A percentile compares a stretch with the other conserved stretches of the same genome.
phyloP scores from a whole-genome alignment of 2,113 vertebrate species.

The Cottus gobio region DNA sequence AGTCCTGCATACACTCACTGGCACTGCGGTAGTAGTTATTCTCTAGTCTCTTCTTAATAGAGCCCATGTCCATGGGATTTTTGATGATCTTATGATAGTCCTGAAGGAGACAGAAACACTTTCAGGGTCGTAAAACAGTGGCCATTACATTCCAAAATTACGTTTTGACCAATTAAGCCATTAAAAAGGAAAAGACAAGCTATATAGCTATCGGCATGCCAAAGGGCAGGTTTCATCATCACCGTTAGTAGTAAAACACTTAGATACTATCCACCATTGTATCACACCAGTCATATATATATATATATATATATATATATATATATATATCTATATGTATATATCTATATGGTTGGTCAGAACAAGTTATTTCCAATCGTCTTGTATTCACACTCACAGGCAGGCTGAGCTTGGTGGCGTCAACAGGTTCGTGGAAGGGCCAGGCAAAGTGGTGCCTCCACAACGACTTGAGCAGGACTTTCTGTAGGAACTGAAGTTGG shows the following conservation, averaged over 20 bases:
- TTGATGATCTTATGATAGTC: conserved; percentile 98
- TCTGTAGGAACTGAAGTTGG: conserved; percentile 94
- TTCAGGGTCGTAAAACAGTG: neutral
- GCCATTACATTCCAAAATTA: neutral
- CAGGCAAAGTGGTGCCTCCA: conserved; percentile 97
- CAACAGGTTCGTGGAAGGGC: conserved; percentile 95
- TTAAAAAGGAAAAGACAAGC: neutral
- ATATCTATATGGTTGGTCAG: neutral
- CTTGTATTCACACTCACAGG: conserved; percentile 82
- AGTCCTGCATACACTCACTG: conserved; percentile 95
- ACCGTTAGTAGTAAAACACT: no score
- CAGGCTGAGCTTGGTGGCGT: conserved; percentile 88
- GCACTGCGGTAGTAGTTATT: conserved; percentile 92
- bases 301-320: no score
- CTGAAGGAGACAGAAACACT: conserved; percentile 62
- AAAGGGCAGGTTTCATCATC: no score
- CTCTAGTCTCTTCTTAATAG: conserved; percentile 91
- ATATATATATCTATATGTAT: neutral
- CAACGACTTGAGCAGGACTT: conserved; percentile 91
- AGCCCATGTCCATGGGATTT: conserved; percentile 96
- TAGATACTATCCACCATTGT: no score
- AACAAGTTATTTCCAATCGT: neutral
- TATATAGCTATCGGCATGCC: no score
- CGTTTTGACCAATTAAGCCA: neutral
- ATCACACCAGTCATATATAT: no score